Conservation (phyloP, 1,140 invertebrate genomes). For the Brevipalpus yothersi region DNA sequence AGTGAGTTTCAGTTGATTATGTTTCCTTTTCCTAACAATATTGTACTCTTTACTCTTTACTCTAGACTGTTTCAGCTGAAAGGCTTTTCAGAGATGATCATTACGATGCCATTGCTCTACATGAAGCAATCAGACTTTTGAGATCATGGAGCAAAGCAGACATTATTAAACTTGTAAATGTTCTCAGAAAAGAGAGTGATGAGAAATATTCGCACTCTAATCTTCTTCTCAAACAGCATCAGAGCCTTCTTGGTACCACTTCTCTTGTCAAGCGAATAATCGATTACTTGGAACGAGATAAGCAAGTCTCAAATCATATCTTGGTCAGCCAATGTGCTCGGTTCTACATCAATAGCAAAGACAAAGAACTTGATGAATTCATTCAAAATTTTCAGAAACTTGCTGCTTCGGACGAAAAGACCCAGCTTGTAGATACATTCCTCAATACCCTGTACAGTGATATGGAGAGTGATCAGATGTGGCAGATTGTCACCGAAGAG, state of each 20-base stretch:
- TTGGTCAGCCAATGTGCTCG: conserved; percentile 50
- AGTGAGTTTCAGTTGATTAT: conserved; percentile 9
- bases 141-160: conserved; percentile 41
- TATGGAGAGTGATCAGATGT: conserved; percentile 39
- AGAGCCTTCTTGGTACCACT: conserved; percentile 50
- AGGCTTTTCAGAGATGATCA: too few species aligned
- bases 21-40: too few species aligned
- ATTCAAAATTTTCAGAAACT: conserved; percentile 45
- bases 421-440: conserved; percentile 33
- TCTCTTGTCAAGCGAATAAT: conserved; percentile 37
- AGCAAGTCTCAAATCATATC: conserved; percentile 41
- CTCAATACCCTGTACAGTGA: conserved; percentile 28
- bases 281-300: conserved; percentile 16
- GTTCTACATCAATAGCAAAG: conserved; percentile 42
- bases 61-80: conserved; percentile 37
- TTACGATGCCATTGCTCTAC: conserved; percentile 29
- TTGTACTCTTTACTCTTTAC: too few species aligned
- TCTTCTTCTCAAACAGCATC: conserved; percentile 56
- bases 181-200: conserved; percentile 53
- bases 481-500: conserved; percentile 52
- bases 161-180: conserved; percentile 44
- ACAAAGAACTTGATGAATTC: conserved; percentile 32
- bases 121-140: conserved; percentile 60
- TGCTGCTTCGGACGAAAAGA: conserved; percentile 53
- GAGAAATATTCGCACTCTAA: conserved; percentile 51